Evolutionary conservation across 2,113 vertebrate species (phyloP), one percentile per base, ranked within the genome.

Genomic region (Oreochromis aureus): DNA sequence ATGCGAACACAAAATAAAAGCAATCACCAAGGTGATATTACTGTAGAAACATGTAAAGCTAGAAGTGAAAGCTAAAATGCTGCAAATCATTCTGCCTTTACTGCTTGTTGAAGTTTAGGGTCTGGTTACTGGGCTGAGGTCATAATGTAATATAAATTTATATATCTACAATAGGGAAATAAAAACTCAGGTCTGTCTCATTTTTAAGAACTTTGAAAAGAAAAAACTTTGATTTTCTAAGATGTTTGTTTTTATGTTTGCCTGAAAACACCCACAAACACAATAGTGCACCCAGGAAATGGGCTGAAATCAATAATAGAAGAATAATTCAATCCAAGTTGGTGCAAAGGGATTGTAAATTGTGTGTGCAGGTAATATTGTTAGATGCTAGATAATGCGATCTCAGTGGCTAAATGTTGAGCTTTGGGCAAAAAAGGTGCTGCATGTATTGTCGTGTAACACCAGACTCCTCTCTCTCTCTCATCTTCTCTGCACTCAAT

Each of bases 311-410:
- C 82, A 89, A 83, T 91, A 90, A 93, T 90, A 10, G 34, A 78
- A 89, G 89, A 90, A 85, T 89, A 91, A 92, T 80, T 83, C 82
- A 85, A 78, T 36, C 36, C 3, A 85, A 86, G 46, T 12, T 30
- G 71, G 54, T 82, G 66, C 56, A 59, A 54, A 87, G 81, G 34
- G 84, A 85, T 86, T 87, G 63, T 78, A 92, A 91, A 95, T 93
- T 89, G 81, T 84, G 73, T 86, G 86, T 82, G 80, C 79, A 93
- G 93, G 93, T 94, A 94, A 94, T 93, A 41, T 73, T 82, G 80
- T 94, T 88, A 91, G 87, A 94, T 87, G 71, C 39, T 19, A 82
- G 90, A 93, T 93, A 92, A 93, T 83, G 89, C 16, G 2, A 78
- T 32, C 73, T 78, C 4, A 1, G 10, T 48, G 10, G 24, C 16